Conservation (phyloP, 35 echinoderm and acorn worm genomes). For the Hemicentrotus pulcherrimus region DNA sequence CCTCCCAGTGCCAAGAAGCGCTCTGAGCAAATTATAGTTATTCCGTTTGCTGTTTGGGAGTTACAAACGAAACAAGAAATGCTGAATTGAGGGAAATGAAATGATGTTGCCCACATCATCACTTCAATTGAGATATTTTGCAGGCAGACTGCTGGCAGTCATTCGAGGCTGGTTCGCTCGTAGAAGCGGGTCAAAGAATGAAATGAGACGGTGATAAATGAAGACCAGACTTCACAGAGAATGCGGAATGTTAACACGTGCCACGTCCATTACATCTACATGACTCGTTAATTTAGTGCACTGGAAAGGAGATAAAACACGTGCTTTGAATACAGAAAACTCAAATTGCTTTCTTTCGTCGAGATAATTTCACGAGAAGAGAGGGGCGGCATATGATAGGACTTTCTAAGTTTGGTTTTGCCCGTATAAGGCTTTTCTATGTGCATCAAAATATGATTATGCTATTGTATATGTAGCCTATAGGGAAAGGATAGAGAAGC, state of each 20-base stretch:
- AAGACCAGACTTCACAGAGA: not conserved
- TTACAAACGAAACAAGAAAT: too few relatives aligned
- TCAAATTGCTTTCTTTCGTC: not conserved
- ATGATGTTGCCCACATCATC: not conserved
- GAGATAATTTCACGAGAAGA: not conserved
- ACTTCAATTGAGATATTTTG: not conserved
- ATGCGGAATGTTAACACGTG: not conserved
- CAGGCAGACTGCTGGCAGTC: not conserved
- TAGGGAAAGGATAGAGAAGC: too few relatives aligned
- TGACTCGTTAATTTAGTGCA: not conserved
- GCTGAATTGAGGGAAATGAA: too few relatives aligned
- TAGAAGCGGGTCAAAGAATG: not conserved
- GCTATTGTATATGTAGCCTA: too few relatives aligned
- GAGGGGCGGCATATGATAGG: not conserved
- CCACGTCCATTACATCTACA: not conserved
- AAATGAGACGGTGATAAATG: slow-evolving; percentile 12
- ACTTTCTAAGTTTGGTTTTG: not conserved
- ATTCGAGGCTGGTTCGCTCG: not conserved
- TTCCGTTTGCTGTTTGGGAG: too few relatives aligned
- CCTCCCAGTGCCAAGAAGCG: too few relatives aligned
- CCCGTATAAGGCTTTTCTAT: not conserved
- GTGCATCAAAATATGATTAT: too few relatives aligned
- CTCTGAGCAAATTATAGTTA: too few relatives aligned
- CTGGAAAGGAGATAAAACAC: slow-evolving; percentile 2
- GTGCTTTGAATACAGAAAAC: not conserved